phyloP scores from a whole-genome alignment of 2,797 vertebrate genomes.

The Crenuchus spilurus region DNA sequence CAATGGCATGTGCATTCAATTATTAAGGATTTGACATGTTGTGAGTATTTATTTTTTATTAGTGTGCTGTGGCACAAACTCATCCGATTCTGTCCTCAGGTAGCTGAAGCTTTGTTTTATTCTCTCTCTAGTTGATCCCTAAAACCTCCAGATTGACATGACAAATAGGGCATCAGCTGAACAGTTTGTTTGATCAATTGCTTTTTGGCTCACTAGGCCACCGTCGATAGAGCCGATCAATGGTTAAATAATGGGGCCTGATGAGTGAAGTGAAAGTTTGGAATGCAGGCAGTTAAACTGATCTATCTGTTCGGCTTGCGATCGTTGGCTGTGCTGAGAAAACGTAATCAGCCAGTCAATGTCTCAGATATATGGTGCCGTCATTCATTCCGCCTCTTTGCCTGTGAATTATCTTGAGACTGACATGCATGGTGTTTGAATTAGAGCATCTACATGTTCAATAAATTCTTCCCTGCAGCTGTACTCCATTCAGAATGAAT shows the following conservation, averaged over 20 bases:
- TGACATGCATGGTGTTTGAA: constrained; percentile 29
- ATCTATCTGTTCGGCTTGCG: constrained; percentile 45
- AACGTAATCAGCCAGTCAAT: constrained; percentile 39
- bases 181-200: constrained; percentile 58
- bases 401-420: constrained; percentile 44
- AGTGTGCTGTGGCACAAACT: background rate
- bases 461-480: constrained; percentile 41
- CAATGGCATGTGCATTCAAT: background rate
- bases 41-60: background rate
- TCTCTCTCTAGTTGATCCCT: constrained; percentile 7
- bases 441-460: constrained; percentile 44
- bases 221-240: constrained; percentile 53
- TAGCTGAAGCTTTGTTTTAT: constrained; percentile 33
- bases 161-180: constrained; percentile 57
- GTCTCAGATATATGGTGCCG: constrained; percentile 26
- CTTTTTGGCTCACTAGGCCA: constrained; percentile 51
- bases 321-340: constrained; percentile 38
- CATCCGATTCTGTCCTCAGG: constrained; percentile 32
- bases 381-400: constrained; percentile 42
- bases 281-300: constrained; percentile 55
- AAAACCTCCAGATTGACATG: constrained; percentile 50
- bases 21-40: background rate
- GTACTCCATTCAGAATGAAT: constrained; percentile 44
- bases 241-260: constrained; percentile 58
- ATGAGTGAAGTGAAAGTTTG: constrained; percentile 57